Evolutionary conservation across 2,113 vertebrate genomes (phyloP), one percentile per base, ranked within the genome.

Genomic region (Globicephala melas): DNA sequence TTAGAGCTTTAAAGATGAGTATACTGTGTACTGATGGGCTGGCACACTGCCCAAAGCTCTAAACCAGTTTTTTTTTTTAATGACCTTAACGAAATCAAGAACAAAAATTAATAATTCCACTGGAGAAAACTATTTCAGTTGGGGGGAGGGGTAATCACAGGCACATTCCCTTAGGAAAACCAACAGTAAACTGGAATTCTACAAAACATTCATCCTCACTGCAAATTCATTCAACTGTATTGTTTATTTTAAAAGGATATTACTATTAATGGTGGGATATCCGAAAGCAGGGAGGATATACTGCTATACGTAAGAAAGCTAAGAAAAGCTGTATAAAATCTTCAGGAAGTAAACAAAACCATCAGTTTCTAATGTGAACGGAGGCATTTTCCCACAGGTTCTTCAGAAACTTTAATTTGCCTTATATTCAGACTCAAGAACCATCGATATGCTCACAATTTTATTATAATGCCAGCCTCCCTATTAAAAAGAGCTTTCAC

Each of bases 161-260:
- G 25, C 63, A 80, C 8, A 38, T 62, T 5, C 7, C n/a, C 12
- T 31, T 50, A 86, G 80, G 71, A 93, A 91, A 93, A 83, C 14
- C 81, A 38, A 68, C 17, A 68, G 4, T 50, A 36, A 67, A 76
- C 13, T 83, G 47, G 33, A 92, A 53, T 15, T 85, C 41, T 81
- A 85, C 2, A 68, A 74, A 89, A 63, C 9, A 53, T 62, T 93
- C 41, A 88, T 73, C 65, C 63, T 76, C 76, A 71, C 8, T 55
- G 17, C 17, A 82, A 82, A 90, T 84, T 71, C 55, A 95, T 41
- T 80, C 41, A 79, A 68, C 3, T 47, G 11, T 70, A 47, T 1
- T 91, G 20, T 58, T 55, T n/a, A 44, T 68, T 96, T 95, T 81
- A 67, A 91, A 80, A 89, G 23, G 73, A 80, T 33, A 33, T 71